These are phyloP conservation scores for Hydrozoanthus tunicans DNA, from an alignment of 64 coral and sea anemone species.

Conservation along the genomic window DNA sequence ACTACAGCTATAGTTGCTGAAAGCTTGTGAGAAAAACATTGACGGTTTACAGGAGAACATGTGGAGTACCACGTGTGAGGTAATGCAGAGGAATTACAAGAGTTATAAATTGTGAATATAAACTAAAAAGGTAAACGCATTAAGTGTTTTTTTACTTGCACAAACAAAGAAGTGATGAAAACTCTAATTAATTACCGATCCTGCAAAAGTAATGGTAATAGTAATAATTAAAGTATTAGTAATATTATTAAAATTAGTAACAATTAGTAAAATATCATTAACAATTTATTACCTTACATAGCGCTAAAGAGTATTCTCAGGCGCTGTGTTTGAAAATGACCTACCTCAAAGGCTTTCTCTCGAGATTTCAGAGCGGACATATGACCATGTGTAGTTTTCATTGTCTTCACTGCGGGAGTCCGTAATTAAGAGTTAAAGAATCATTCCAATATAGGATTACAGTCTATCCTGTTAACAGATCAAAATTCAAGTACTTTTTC, in stretches of 20 bases:
- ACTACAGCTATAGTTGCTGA: too few species aligned
- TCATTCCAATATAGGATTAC: neutral
- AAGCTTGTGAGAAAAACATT: too few species aligned
- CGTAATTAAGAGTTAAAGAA: slow-evolving; percentile 76
- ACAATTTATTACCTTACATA: neutral
- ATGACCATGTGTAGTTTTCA: slow-evolving; percentile 93
- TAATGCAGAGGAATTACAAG: too few species aligned
- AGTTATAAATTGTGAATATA: too few species aligned
- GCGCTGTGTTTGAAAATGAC: neutral
- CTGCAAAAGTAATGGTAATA: neutral
- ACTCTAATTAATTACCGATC: neutral
- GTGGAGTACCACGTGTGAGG: too few species aligned
- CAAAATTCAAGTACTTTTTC: neutral
- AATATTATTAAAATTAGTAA: neutral
- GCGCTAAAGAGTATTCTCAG: too few species aligned
- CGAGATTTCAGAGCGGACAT: slow-evolving; percentile 77
- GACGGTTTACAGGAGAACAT: too few species aligned
- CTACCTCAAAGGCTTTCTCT: slow-evolving; percentile 82
- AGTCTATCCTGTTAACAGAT: neutral
- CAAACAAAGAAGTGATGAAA: neutral
- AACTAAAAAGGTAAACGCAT: too few species aligned
- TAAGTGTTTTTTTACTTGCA: too few species aligned
- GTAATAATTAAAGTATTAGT: neutral
- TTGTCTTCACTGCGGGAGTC: slow-evolving; percentile 76
- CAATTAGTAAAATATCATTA: neutral